phyloP scores from a whole-genome alignment of 2,797 vertebrate species.

The Pantherophis alleghaniensis region DNA sequence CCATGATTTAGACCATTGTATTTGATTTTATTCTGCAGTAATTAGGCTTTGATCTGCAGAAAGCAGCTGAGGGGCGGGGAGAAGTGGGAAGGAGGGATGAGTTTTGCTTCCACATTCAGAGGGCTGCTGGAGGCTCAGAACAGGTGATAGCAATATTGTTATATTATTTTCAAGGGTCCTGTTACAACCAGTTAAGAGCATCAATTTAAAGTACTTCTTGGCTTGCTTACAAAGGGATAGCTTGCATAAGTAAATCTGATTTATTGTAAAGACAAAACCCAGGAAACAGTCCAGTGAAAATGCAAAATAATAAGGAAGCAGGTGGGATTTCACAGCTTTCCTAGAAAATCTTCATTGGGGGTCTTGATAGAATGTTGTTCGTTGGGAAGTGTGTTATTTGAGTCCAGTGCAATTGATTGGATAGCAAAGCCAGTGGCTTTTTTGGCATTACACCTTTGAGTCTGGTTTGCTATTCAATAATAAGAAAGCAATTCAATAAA shows the following conservation, averaged over 20 bases:
- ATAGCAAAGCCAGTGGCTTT: not conserved
- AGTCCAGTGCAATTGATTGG: not conserved
- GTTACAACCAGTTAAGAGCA: not conserved
- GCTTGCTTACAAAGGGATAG: not conserved
- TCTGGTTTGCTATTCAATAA: not conserved
- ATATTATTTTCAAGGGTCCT: not conserved
- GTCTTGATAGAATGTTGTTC: not conserved
- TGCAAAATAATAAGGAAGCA: not conserved
- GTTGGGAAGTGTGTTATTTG: not conserved
- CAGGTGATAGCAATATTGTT: not conserved
- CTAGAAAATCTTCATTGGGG: not conserved
- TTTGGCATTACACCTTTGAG: not conserved
- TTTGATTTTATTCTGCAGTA: not conserved
- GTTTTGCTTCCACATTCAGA: constrained; percentile 4
- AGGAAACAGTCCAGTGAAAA: not conserved
- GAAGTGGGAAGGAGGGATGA: not conserved
- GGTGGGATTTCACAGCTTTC: not conserved
- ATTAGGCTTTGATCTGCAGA: constrained; percentile 4
- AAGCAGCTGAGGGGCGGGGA: not conserved
- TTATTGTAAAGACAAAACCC: not conserved
- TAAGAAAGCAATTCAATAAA: not conserved
- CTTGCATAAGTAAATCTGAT: not conserved
- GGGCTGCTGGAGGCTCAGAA: not conserved
- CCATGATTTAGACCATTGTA: not conserved
- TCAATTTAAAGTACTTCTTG: not conserved